phyloP scores from a whole-genome alignment of 2,797 vertebrate genomes.

The Oceanodroma leucorhoa region DNA sequence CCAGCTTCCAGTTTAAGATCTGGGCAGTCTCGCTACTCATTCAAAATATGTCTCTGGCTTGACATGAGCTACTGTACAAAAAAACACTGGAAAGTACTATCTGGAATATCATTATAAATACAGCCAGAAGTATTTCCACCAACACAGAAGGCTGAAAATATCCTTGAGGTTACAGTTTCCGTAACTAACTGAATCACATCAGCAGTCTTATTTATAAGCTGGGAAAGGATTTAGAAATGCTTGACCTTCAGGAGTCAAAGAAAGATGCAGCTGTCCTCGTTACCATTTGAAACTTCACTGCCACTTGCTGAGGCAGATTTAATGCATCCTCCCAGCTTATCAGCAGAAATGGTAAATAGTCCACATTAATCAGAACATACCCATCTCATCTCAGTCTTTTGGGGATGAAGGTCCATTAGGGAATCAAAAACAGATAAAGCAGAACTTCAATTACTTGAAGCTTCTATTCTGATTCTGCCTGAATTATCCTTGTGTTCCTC shows the following conservation, averaged over 20 bases:
- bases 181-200: conserved; percentile 45
- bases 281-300: conserved; percentile 38
- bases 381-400: conserved; percentile 19
- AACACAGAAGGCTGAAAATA: conserved; percentile 15
- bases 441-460: conserved; percentile 20
- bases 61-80: neutral
- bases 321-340: conserved; percentile 57
- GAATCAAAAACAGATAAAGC: conserved; percentile 27
- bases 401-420: neutral
- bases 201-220: conserved; percentile 51
- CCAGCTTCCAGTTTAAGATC: neutral
- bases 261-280: conserved; percentile 35
- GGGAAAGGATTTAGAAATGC: conserved; percentile 47
- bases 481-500: neutral
- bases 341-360: conserved; percentile 62
- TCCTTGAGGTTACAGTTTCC: conserved; percentile 37
- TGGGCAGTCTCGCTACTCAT: neutral
- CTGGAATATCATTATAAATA: neutral
- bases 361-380: conserved; percentile 46
- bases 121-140: conserved; percentile 3
- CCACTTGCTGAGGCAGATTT: conserved; percentile 52
- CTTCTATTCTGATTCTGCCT: neutral
- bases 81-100: neutral
- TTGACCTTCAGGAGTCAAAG: conserved; percentile 64
- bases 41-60: neutral